A percentile compares a stretch with the other conserved stretches of the same genome.
Conservation (phyloP, 53 echinoderm and acorn worm species). For the Henricia sp. region DNA sequence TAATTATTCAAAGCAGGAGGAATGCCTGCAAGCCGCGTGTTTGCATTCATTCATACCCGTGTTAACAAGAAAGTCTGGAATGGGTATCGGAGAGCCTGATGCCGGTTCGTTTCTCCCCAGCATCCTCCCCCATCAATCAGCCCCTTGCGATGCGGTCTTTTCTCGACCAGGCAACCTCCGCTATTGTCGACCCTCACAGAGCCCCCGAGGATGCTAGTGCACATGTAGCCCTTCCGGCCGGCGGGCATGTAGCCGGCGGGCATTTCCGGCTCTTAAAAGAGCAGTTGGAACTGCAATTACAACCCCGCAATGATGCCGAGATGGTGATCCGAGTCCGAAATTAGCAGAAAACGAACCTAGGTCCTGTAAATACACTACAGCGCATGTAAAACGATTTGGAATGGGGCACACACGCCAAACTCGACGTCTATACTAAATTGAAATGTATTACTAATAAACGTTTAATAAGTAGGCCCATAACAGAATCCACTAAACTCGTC, state of each 20-base stretch:
- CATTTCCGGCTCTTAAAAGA: constrained; percentile 58
- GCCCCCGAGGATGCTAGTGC: constrained; percentile 2
- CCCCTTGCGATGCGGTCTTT: constrained; percentile 1
- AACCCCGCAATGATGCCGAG: constrained; percentile 49
- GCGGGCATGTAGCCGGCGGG: constrained; percentile 30
- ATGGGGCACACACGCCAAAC: background rate
- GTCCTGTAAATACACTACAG: background rate
- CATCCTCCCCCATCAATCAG: constrained; percentile 55
- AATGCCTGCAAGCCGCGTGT: constrained; percentile 60
- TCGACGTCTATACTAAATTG: constrained; percentile 25
- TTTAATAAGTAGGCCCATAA: constrained; percentile 45
- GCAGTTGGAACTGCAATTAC: constrained; percentile 57
- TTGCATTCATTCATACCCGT: constrained; percentile 51
- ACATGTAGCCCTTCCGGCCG: constrained; percentile 29
- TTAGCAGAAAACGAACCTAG: constrained; percentile 9
- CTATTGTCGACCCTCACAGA: constrained; percentile 1
- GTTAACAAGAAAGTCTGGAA: constrained; percentile 55
- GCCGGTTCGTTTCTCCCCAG: constrained; percentile 37
- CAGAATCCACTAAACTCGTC: background rate
- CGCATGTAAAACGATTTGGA: background rate
- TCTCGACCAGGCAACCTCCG: constrained; percentile 10
- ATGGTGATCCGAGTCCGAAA: constrained; percentile 23
- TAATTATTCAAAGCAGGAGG: constrained; percentile 44
- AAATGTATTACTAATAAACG: constrained; percentile 51
- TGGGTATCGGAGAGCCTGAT: constrained; percentile 23